These are phyloP conservation scores for Drosophila ezoana DNA, from an alignment of 2,888 invertebrate genomes.

Conservation along the genomic window DNA sequence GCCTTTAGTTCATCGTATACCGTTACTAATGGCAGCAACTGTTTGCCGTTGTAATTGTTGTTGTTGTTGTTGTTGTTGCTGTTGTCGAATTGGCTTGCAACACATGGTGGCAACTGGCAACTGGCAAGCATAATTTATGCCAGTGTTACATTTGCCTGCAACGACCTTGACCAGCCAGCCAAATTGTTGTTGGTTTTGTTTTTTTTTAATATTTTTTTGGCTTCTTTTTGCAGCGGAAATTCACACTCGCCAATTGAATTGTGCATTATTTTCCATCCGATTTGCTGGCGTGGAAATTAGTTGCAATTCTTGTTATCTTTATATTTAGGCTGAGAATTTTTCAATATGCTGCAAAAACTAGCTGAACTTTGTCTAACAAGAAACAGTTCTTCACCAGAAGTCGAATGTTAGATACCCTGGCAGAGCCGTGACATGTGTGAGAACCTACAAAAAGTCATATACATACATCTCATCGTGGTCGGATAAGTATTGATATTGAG, in stretches of 20 bases:
- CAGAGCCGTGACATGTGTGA: neutral
- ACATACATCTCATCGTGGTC: neutral
- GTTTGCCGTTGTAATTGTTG: conserved; percentile 11
- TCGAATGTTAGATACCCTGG: neutral
- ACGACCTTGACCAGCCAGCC: conserved; percentile 72
- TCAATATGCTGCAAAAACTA: conserved; percentile 9
- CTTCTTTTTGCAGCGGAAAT: conserved; percentile 67
- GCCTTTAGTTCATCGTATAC: conserved; percentile 42
- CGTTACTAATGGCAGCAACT: conserved; percentile 60
- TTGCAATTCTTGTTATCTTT: conserved; percentile 45
- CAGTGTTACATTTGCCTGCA: conserved; percentile 73
- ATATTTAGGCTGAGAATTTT: conserved; percentile 43
- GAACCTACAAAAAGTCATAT: neutral
- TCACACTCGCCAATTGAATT: conserved; percentile 75
- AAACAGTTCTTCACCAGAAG: neutral
- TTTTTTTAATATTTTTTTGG: conserved; percentile 12
- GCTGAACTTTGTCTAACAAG: conserved; percentile 24
- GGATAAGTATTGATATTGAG: no score
- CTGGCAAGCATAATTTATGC: conserved; percentile 73
- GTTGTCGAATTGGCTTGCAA: conserved; percentile 41
- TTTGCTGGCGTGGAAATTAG: conserved; percentile 61
- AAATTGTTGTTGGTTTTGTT: conserved; percentile 46
- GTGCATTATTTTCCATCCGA: conserved; percentile 28
- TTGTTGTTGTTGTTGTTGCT: conserved; percentile 18
- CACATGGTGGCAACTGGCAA: conserved; percentile 23